Conservation (phyloP, 2,888 invertebrate genomes). For the Orthosia gracilis region DNA sequence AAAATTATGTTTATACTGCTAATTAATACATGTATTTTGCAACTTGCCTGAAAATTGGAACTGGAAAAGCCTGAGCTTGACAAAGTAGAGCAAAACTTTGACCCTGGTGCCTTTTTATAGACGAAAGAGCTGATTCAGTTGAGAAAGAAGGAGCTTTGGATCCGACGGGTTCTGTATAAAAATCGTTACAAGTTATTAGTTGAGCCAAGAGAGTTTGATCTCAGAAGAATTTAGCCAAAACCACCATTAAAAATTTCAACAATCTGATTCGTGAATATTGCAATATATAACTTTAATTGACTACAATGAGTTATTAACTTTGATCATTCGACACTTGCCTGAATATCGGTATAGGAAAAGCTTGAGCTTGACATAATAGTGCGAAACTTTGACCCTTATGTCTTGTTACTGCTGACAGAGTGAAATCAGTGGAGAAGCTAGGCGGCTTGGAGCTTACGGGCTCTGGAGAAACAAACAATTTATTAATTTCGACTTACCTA, state of each 20-base stretch:
- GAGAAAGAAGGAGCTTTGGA: constrained; percentile 93
- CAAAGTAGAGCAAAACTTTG: constrained; percentile 92
- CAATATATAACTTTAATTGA: not conserved
- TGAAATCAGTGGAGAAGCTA: constrained; percentile 91
- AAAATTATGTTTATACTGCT: constrained; percentile 69
- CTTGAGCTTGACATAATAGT: constrained; percentile 94
- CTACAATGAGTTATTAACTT: constrained; percentile 6
- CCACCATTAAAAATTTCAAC: not conserved
- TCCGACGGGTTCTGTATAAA: constrained; percentile 92
- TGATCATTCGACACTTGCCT: constrained; percentile 90
- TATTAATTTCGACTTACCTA: constrained; percentile 89
- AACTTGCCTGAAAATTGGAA: constrained; percentile 93
- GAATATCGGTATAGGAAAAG: constrained; percentile 93
- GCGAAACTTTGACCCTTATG: constrained; percentile 91
- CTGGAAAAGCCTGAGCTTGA: constrained; percentile 94
- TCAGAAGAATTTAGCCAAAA: constrained; percentile 38
- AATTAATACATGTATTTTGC: constrained; percentile 58
- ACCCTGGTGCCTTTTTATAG: constrained; percentile 90
- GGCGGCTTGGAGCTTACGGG: constrained; percentile 92
- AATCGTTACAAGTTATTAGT: constrained; percentile 60
- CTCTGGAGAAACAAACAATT: constrained; percentile 86
- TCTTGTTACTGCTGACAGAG: constrained; percentile 91
- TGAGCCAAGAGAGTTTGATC: constrained; percentile 22
- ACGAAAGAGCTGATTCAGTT: constrained; percentile 92
- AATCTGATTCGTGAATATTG: not conserved